Evolutionary conservation across 2,113 vertebrate species (phyloP), one percentile per base, ranked within the genome.

Genomic region (Xenopus borealis): DNA sequence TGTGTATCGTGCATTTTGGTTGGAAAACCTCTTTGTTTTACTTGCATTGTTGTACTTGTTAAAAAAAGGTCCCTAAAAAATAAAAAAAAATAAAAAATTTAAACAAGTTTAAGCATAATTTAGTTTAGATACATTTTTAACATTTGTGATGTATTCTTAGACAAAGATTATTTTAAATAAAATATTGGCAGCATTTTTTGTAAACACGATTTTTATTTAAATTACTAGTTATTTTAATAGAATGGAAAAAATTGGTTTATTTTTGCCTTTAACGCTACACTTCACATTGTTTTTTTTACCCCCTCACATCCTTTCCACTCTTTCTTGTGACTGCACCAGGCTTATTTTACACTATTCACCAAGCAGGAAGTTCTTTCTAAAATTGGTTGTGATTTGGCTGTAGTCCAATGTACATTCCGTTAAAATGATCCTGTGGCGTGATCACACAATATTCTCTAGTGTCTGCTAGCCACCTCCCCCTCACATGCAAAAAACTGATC

Each of bases 221-320:
- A 27, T 27, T 62, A 27, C 30, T 17, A 9, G 47, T 50, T 75
- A 68, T 68, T 55, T 67, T 55, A 68, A 66, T 69, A 30, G 52
- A 76, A 46, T 20, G 62, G 73, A 66, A 76, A 76, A 76, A 45
- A 69, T 53, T 53, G 66, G 73, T 69, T 76, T 76, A 76, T 76
- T 69, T 69, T 62, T 53, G 65, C 62, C 58, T 63, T 69, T 69
- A 58, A 76, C 53, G 63, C 55, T 62, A 67, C 72, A 27, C 72
- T 57, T 75, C 72, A 68, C 59, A 27, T 27, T 27, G 58, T 69
- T 76, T 76, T 76, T 46, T 55, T 61, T n/a, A n/a, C 62, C 46
- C 17, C 69, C 73, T 50, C 23, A 76, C 66, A 69, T 23, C 69
- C 66, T 69, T 61, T 16, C 72, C 73, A 69, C 45, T 76, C 66